These are phyloP conservation scores for Andricus curvator DNA, from an alignment of 2,888 invertebrate genomes.

Conservation along the genomic window DNA sequence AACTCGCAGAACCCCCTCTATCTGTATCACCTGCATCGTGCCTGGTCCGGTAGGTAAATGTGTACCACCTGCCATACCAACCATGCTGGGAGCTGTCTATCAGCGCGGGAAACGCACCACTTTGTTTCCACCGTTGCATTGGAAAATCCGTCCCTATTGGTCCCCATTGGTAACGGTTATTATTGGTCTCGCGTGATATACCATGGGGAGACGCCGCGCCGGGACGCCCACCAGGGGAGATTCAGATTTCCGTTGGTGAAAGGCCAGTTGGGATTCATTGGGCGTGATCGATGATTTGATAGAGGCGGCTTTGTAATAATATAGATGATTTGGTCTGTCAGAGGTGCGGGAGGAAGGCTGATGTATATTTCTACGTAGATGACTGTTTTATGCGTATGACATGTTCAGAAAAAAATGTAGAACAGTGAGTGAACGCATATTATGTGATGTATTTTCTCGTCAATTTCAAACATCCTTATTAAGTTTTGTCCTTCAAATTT, in stretches of 20 bases:
- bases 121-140: conserved; percentile 24
- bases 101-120: conserved; percentile 49
- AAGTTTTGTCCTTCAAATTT: too few relatives aligned
- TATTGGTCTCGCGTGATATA: conserved; percentile 38
- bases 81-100: conserved; percentile 49
- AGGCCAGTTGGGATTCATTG: conserved; percentile 15
- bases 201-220: neutral
- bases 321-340: neutral
- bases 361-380: neutral
- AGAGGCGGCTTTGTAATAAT: neutral
- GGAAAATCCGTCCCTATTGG: conserved; percentile 37
- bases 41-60: conserved; percentile 47
- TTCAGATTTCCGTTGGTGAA: conserved; percentile 40
- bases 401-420: too few relatives aligned
- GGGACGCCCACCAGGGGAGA: conserved; percentile 37
- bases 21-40: conserved; percentile 62
- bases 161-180: conserved; percentile 22
- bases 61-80: conserved; percentile 59
- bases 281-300: conserved; percentile 23
- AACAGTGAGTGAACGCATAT: too few relatives aligned
- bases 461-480: too few relatives aligned
- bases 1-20: conserved; percentile 50
- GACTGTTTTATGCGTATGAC: neutral
- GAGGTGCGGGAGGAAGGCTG: neutral
- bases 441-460: too few relatives aligned